A percentile compares a stretch with the other conserved stretches of the same genome.
phyloP scores from a whole-genome alignment of 2,113 vertebrate genomes.

The Ophiodon elongatus region DNA sequence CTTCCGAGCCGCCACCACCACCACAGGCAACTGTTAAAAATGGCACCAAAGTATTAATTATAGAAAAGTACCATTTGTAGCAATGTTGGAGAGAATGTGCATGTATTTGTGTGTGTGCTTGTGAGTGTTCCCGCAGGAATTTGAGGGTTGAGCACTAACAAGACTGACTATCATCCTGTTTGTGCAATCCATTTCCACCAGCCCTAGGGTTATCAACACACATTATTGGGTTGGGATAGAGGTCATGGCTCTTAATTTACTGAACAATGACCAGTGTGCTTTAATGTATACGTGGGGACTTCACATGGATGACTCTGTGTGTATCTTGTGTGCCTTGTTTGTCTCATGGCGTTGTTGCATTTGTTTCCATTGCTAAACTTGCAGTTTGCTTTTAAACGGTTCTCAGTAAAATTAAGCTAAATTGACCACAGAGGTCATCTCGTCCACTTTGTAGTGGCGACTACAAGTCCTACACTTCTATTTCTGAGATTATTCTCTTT shows the following conservation, averaged over 20 bases:
- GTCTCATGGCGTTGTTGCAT: neutral
- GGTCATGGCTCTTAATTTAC: neutral
- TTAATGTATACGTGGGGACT: neutral
- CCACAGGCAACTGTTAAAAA: constrained; percentile 64
- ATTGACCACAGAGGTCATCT: neutral
- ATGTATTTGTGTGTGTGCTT: neutral
- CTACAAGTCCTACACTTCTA: neutral
- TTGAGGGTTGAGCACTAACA: constrained; percentile 3
- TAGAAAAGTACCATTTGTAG: constrained; percentile 38
- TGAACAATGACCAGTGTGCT: neutral
- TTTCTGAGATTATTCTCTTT: neutral
- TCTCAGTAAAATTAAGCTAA: neutral
- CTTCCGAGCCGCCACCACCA: constrained; percentile 51
- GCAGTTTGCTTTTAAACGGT: neutral
- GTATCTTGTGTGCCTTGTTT: neutral
- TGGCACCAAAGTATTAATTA: constrained; percentile 70
- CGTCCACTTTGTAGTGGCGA: neutral
- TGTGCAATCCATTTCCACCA: constrained; percentile 19
- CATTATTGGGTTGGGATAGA: neutral
- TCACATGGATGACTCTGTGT: neutral
- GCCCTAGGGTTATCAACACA: neutral
- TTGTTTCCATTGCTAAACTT: neutral
- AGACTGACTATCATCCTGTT: constrained; percentile 1
- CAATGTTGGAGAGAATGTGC: constrained; percentile 12
- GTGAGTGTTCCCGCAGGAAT: neutral